Percentiles rank a stretch among this genome's conserved stretches.
Conservation (phyloP, 2,113 vertebrate species). For the Brachyistius frenatus region DNA sequence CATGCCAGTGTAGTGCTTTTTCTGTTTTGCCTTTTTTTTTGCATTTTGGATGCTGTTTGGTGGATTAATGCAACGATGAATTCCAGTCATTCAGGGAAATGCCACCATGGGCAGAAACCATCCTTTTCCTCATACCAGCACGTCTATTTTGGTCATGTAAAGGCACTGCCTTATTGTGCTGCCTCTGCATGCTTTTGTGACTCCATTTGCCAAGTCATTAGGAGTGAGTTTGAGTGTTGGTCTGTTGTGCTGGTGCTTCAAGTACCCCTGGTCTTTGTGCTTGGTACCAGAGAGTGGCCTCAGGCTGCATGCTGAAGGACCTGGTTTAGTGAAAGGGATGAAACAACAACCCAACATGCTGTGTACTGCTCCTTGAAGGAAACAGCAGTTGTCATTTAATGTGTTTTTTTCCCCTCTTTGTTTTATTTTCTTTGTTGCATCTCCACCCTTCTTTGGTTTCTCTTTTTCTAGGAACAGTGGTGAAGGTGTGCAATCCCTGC, state of each 20-base stretch:
- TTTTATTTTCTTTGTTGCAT: conserved; percentile 28
- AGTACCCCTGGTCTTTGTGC: conserved; percentile 39
- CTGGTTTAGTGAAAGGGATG: conserved; percentile 38
- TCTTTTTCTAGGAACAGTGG: neutral
- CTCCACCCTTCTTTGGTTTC: neutral
- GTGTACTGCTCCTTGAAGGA: conserved; percentile 18
- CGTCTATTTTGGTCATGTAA: conserved; percentile 42
- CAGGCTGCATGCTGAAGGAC: conserved; percentile 23
- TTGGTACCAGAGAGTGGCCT: conserved; percentile 31
- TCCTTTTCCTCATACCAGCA: conserved; percentile 55
- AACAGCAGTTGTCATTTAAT: conserved; percentile 20
- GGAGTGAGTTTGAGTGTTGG: neutral
- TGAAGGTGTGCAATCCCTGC: conserved; percentile 26
- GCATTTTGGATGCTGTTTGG: neutral
- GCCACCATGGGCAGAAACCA: conserved; percentile 10
- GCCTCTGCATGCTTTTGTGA: conserved; percentile 39
- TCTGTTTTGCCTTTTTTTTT: conserved; percentile 16
- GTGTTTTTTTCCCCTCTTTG: no score
- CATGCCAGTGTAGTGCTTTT: conserved; percentile 14
- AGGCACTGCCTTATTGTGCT: conserved; percentile 22
- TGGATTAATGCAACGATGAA: conserved; percentile 9
- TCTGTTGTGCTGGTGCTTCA: conserved; percentile 20
- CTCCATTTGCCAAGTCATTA: conserved; percentile 25
- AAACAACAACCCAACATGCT: conserved; percentile 12
- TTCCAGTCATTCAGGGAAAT: conserved; percentile 9